phyloP scores from a whole-genome alignment of 2,797 vertebrate species.

The Brachyalestes nurse region DNA sequence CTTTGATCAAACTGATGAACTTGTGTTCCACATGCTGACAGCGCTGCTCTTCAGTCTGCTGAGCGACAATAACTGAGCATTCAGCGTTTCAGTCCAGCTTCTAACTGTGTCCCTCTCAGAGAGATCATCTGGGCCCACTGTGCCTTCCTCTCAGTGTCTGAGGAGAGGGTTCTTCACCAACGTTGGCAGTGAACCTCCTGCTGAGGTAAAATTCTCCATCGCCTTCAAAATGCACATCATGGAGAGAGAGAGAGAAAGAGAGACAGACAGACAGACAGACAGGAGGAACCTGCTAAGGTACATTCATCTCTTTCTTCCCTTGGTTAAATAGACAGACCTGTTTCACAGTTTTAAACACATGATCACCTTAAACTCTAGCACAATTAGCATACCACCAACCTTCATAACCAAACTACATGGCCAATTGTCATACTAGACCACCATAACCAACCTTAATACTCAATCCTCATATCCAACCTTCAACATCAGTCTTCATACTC shows the following conservation, averaged over 20 bases:
- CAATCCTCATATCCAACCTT: no score
- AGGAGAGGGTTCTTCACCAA: conserved; percentile 87
- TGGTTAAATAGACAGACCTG: conserved; percentile 15
- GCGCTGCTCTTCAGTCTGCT: no score
- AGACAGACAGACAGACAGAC: conserved; percentile 50
- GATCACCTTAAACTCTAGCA: no score
- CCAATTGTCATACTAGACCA: no score
- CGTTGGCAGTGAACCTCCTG: conserved; percentile 97
- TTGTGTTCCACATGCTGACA: no score
- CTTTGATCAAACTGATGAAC: no score
- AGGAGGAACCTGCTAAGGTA: conserved; percentile 58
- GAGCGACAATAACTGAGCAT: no score
- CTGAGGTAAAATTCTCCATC: conserved; percentile 96
- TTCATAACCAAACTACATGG: no score
- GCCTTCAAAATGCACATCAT: conserved; percentile 68
- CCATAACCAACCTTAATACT: no score
- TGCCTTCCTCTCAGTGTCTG: conserved; percentile 48
- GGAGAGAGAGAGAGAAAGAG: conserved; percentile 27
- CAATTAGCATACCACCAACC: no score
- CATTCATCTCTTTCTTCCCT: conserved; percentile 4
- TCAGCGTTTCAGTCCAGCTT: conserved; percentile 21
- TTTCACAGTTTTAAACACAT: no score
- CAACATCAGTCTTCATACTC: no score
- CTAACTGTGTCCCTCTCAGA: conserved; percentile 18
- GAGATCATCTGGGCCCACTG: conserved; percentile 39